Percentiles rank a stretch among this genome's conserved stretches.
Conservation (phyloP, 2,888 invertebrate species). For the Antheraea yamamai region DNA sequence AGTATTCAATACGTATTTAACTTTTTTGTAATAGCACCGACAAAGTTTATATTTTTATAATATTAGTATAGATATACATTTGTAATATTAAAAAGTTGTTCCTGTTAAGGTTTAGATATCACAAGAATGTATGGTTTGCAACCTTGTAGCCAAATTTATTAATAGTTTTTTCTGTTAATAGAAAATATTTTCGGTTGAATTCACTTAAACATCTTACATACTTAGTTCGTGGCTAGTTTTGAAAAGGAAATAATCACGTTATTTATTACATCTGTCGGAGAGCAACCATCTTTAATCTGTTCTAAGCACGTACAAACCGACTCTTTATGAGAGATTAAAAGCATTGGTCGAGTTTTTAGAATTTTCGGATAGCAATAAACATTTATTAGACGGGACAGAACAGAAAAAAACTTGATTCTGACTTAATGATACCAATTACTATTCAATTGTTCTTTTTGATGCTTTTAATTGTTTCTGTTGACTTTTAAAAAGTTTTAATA, state of each 20-base stretch:
- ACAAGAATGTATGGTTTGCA: background rate
- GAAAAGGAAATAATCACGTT: slow-evolving; percentile 78
- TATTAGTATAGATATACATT: no score
- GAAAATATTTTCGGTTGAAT: slow-evolving; percentile 60
- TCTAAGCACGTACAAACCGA: slow-evolving; percentile 55
- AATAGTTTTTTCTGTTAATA: slow-evolving; percentile 63
- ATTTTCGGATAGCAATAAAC: slow-evolving; percentile 60
- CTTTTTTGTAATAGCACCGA: no score
- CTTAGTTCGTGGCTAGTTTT: slow-evolving; percentile 62
- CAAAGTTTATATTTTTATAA: no score
- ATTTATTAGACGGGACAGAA: slow-evolving; percentile 52
- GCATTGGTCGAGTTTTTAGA: slow-evolving; percentile 67
- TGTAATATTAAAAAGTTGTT: no score
- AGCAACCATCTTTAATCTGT: slow-evolving; percentile 74
- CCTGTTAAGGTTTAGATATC: background rate
- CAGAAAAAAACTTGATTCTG: slow-evolving; percentile 47
- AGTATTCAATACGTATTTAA: no score
- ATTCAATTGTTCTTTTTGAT: slow-evolving; percentile 37
- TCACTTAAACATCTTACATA: slow-evolving; percentile 52
- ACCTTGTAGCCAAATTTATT: slow-evolving; percentile 23
- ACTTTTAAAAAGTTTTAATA: background rate
- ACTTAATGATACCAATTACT: slow-evolving; percentile 55
- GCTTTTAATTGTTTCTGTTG: slow-evolving; percentile 7
- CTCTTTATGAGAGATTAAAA: slow-evolving; percentile 76
- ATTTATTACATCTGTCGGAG: slow-evolving; percentile 73